Evolutionary conservation across 2,113 vertebrate genomes (phyloP), one percentile per base, ranked within the genome.

Genomic region (Brevimyrus niger): DNA sequence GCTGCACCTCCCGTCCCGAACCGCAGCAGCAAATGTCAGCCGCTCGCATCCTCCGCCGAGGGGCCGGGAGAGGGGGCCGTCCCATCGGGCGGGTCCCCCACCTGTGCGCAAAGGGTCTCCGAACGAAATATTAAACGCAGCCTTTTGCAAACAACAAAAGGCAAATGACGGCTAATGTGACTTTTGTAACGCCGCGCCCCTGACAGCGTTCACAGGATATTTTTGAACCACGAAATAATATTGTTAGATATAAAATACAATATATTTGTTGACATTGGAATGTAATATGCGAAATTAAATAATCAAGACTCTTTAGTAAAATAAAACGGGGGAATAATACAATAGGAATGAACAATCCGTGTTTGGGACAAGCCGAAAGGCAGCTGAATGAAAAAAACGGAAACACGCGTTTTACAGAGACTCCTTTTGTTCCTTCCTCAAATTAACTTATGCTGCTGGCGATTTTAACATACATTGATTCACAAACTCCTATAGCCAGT

Each of bases 1-100:
- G 94, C 91, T 90, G 94, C 88, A 87, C 90, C 91, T 94, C 93
- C 95, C 94, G 96, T 96, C 95, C 96, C 95, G 95, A 95, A 95
- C 94, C 95, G 94, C 95, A 95, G 94, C 94, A 88, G 93, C 95
- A 92, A 96, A 96, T 96, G 95, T 95, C 95, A 95, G 95, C 95
- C 93, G 94, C 95, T 94, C 95, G 93, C 94, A 96, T 95, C 94
- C 92, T 93, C 92, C 92, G 93, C 93, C 89, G 94, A 92, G 94
- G 92, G 93, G 92, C 92, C 91, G 94, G 93, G 89, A 91, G 61
- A 91, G 95, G 94, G 95, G 95, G 95, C 92, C 93, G 96, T 96
- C 95, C 95, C 95, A 95, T 92, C 80, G 93, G 94, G 94, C 93
- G 92, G 93, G 90, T 95, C 95, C 95, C 95, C 96, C 96, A 96